These are phyloP conservation scores for Climacteris rufus DNA, from an alignment of 2,113 vertebrate species.

Conservation along the genomic window DNA sequence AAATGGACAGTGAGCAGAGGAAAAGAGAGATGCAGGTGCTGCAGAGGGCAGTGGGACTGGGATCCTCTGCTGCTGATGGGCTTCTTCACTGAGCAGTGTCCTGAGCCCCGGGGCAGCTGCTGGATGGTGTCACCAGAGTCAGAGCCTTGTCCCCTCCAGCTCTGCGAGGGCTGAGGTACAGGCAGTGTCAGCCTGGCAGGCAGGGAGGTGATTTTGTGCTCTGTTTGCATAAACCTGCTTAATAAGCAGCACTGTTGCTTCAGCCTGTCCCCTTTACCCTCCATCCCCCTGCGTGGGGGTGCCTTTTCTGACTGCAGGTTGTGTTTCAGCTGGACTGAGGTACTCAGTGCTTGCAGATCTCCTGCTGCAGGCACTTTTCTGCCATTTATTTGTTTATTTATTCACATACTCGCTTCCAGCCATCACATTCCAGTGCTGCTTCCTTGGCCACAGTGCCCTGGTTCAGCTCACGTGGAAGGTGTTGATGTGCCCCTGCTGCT, in stretches of 20 bases:
- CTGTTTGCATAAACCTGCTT: neutral
- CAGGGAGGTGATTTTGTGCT: neutral
- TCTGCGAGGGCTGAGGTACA: neutral
- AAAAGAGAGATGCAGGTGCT: neutral
- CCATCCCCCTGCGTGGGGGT: neutral
- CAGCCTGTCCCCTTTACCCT: neutral
- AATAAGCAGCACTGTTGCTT: neutral
- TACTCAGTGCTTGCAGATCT: neutral
- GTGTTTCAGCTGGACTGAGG: neutral
- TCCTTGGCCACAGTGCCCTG: neutral
- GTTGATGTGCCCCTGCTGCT: neutral
- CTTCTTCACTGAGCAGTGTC: neutral
- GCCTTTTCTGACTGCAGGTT: neutral
- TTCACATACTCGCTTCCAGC: neutral
- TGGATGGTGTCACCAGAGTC: neutral
- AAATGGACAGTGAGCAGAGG: neutral
- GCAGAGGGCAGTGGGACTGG: neutral
- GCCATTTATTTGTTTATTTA: neutral
- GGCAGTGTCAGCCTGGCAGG: neutral
- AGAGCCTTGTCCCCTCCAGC: neutral
- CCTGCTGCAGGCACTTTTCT: neutral
- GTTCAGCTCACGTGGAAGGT: fast-evolving
- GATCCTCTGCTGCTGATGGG: neutral
- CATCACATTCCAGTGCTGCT: neutral
- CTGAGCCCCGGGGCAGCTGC: neutral